Base-by-base conservation (phyloP, 2,113 vertebrate genomes). In the Ctenodactylus gundi region DNA sequence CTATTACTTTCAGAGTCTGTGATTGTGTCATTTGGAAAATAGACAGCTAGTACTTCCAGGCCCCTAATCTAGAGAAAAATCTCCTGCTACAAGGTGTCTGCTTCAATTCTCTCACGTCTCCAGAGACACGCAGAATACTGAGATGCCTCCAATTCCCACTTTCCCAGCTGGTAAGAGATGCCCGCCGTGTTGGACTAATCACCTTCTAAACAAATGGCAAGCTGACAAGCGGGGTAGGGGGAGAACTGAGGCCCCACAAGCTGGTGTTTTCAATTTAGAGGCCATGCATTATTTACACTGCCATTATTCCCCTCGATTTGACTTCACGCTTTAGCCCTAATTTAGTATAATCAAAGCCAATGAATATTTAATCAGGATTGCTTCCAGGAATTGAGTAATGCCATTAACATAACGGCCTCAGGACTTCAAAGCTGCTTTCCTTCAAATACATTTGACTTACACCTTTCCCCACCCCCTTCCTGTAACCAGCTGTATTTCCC, bases 291-390 rank as follows among this genome's bases (percentile, higher is more conserved):
- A 99, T 99, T 99, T 99, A 99, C 98, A 98, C 97, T 98, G 98
- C 98, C 98, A 98, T 99, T 99, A 99, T 98, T 98, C 98, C 98
- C 98, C 98, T 99, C 98, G 98, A 98, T 98, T 98, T 98, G 98
- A 98, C 98, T 98, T 98, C 98, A 98, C 97, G 98, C 98, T 98
- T 99, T 98, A 98, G 98, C 98, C 98, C 98, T 99, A 98, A 99
- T 99, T 99, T 99, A 98, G 98, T 98, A 98, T 99, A 99, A 99
- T 99, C 99, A 99, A 99, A 98, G 98, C 98, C 98, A 98, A 99
- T 99, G 98, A 99, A 99, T 99, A 99, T 99, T 99, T 99, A 99
- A 99, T 99, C 98, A 98, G 98, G 97, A 98, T 98, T 98, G 98
- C 98, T 98, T 98, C 98, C 98, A 99, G 98, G 98, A 98, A 98